Conservation (phyloP, 2,113 vertebrate genomes). For the Egretta garzetta region DNA sequence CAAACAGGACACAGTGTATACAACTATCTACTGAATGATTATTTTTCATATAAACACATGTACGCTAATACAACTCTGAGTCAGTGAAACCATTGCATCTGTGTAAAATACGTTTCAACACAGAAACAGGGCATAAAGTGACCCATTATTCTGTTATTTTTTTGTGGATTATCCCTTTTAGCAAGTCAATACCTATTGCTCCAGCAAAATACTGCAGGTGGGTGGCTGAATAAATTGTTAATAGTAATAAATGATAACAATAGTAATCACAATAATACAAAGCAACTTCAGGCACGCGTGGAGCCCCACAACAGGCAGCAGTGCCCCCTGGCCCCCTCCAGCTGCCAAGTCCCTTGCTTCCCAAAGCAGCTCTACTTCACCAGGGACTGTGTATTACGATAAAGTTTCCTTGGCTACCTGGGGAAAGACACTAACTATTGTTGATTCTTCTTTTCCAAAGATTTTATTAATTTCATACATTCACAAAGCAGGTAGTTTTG, state of each 20-base stretch:
- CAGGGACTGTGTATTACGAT: not conserved
- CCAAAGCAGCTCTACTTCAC: not conserved
- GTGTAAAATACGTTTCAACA: not conserved
- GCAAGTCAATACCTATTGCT: not conserved
- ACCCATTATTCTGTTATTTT: accelerated
- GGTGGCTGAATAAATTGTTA: not conserved
- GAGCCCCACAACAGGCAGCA: not conserved
- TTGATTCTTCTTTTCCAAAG: not conserved
- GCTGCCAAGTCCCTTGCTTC: not conserved
- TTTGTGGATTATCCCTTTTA: not conserved
- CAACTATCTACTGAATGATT: not conserved
- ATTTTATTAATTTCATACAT: not conserved
- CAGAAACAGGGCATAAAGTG: not conserved
- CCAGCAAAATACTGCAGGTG: not conserved
- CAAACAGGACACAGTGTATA: not conserved
- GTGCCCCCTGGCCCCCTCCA: not conserved
- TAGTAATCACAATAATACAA: not conserved
- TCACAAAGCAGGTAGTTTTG: not conserved
- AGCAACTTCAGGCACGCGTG: not conserved
- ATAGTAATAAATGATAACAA: not conserved
- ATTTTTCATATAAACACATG: not conserved
- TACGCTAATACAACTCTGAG: not conserved
- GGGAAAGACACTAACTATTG: not conserved
- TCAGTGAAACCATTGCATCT: not conserved
- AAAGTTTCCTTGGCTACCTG: not conserved